These are phyloP conservation scores for Toxotes lorentzi DNA, from an alignment of 2,797 vertebrate species.

Conservation along the genomic window DNA sequence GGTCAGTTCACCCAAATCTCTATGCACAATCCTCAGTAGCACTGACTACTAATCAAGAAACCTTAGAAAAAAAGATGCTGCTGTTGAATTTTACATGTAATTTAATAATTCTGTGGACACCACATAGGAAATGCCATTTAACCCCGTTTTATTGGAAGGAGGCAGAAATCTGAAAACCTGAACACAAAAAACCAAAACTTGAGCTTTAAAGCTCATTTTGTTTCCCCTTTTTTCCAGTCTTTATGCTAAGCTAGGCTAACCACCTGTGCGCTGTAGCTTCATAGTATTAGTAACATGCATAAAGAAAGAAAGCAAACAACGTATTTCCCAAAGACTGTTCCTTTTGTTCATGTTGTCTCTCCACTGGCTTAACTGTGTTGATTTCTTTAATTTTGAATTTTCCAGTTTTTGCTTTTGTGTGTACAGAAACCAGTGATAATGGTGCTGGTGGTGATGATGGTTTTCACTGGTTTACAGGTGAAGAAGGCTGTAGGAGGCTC, in stretches of 20 bases:
- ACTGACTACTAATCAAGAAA: background rate
- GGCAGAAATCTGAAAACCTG: too few relatives aligned
- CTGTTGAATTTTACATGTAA: background rate
- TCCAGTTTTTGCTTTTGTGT: too few relatives aligned
- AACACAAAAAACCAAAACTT: too few relatives aligned
- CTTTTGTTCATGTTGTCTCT: background rate
- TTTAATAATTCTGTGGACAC: too few relatives aligned
- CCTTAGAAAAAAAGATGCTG: background rate
- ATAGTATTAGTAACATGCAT: too few relatives aligned
- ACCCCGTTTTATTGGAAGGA: too few relatives aligned
- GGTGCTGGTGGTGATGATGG: background rate
- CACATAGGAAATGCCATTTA: too few relatives aligned
- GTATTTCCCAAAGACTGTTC: too few relatives aligned
- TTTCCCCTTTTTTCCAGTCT: background rate
- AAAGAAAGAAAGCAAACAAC: too few relatives aligned
- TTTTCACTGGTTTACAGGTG: conserved; percentile 80
- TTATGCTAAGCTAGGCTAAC: too few relatives aligned
- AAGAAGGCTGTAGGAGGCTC: conserved; percentile 90
- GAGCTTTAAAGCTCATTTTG: background rate
- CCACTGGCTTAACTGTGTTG: background rate
- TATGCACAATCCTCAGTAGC: too few relatives aligned
- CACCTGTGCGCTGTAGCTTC: too few relatives aligned
- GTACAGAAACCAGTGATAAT: background rate
- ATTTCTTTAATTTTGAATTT: background rate
- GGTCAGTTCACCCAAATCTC: background rate